Evolutionary conservation across 1,140 invertebrate species (phyloP).

Genomic region (Lasioglossum baleicum): DNA sequence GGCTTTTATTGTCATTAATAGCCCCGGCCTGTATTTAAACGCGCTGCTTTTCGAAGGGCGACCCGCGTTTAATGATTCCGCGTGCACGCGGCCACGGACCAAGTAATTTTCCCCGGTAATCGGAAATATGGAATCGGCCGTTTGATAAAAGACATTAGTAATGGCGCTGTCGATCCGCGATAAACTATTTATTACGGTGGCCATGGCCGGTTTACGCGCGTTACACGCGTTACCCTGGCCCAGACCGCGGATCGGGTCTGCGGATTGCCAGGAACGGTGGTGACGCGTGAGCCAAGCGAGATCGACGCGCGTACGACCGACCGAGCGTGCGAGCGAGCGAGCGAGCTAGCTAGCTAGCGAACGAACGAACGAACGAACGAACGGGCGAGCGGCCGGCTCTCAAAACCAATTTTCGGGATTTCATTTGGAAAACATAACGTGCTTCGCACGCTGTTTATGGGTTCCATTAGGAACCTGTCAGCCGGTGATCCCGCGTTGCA

Average conservation of each 20-base stretch:
- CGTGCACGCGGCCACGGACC: neutral
- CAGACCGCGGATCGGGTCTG: too few relatives aligned
- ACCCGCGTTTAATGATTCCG: constrained; percentile 12
- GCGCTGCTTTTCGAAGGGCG: constrained; percentile 1
- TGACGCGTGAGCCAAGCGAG: too few relatives aligned
- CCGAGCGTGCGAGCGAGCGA: too few relatives aligned
- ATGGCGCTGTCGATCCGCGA: constrained; percentile 32
- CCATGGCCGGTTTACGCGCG: neutral
- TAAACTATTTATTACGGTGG: constrained; percentile 47
- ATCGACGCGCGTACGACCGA: too few relatives aligned
- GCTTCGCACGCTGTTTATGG: constrained; percentile 78
- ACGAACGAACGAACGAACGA: too few relatives aligned
- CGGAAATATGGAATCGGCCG: constrained; percentile 39
- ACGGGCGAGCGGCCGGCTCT: too few relatives aligned
- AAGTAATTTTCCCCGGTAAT: constrained; percentile 26
- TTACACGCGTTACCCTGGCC: constrained; percentile 28
- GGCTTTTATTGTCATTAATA: constrained; percentile 41
- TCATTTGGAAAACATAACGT: constrained; percentile 80
- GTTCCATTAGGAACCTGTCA: constrained; percentile 80
- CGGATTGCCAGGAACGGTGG: constrained; percentile 23
- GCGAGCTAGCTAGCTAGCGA: too few relatives aligned
- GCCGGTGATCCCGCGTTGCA: constrained; percentile 74
- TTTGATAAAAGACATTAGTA: constrained; percentile 44
- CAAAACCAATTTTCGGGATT: constrained; percentile 78
- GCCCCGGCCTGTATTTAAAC: constrained; percentile 30